Base-by-base conservation (phyloP, 2,113 vertebrate species). In the Hypocryptadius cinnamomeus region DNA sequence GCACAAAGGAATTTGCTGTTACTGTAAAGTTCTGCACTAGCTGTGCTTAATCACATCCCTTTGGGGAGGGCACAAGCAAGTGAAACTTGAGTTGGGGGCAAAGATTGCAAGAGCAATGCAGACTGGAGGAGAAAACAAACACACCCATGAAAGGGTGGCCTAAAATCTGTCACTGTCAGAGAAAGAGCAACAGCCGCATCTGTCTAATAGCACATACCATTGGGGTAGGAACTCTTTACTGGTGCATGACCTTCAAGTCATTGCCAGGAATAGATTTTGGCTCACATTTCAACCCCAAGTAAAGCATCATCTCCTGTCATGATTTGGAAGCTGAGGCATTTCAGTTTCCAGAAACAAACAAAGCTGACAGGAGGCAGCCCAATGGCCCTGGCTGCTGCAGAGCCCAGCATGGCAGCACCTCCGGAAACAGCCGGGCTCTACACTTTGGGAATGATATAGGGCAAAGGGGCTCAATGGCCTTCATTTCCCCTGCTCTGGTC, bases 181-280 rank as follows among this genome's bases (percentile, higher is more conserved):
- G 66, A 96, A 96, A 88, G 82, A 96, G 93, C 85, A 92, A 94
- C 90, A 86, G 93, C 90, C 93, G 93, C 93, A 90, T 96, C 95
- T 94, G 86, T 86, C 92, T 94, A 64, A 95, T 5, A 93, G 88
- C 94, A 88, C 94, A 94, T 96, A 89, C 95, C 61, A 0, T 90
- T 37, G 84, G 92, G 79, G 87, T 88, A 95, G 85, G 87, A 91
- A 74, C 85, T 93, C 94, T 96, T 89, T 80, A 85, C 94, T 95
- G 93, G 69, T 93, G 87, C 7, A 21, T 96, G 94, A 96, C 96
- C 96, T 96, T 96, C 93, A 94, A 96, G 87, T 93, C 93, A 84
- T 72, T 50, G 90, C 87, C 93, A 95, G 93, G 88, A 95, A 96
- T 95, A 96, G 96, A 95, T 95, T 93, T 93, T 92, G 88, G 94